A percentile compares a stretch with the other conserved stretches of the same genome.
Evolutionary conservation across 2,113 vertebrate genomes (phyloP).

Genomic region (Mirza zaza): DNA sequence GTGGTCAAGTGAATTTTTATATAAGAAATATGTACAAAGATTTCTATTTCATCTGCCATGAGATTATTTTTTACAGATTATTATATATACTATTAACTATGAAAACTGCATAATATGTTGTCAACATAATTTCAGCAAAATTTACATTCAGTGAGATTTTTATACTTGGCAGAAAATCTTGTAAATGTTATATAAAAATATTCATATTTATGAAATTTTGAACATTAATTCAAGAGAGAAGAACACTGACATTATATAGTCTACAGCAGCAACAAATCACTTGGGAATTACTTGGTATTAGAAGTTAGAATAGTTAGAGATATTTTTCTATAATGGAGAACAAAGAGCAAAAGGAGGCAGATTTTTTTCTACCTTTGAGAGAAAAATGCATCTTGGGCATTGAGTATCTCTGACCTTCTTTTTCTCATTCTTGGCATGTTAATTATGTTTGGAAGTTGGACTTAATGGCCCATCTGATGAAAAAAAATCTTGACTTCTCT

Average conservation of each 20-base stretch:
- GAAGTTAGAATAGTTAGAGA: constrained; percentile 7
- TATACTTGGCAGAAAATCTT: not conserved
- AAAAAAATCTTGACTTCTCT: constrained; percentile 59
- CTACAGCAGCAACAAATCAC: not conserved
- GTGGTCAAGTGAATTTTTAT: not conserved
- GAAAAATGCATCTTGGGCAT: constrained; percentile 8
- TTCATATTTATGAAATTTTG: not conserved
- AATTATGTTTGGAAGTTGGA: constrained; percentile 70
- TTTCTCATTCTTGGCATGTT: constrained; percentile 40
- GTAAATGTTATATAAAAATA: not conserved
- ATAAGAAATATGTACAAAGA: not conserved
- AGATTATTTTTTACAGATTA: not conserved
- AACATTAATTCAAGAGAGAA: constrained; percentile 6
- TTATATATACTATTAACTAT: not conserved
- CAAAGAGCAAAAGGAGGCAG: constrained; percentile 10
- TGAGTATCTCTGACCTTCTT: constrained; percentile 42
- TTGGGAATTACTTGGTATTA: not conserved
- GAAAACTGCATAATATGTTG: not conserved
- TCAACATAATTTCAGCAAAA: not conserved
- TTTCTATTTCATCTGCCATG: not conserved
- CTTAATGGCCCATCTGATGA: not conserved
- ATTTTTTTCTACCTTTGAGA: constrained; percentile 12
- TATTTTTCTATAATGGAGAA: constrained; percentile 9
- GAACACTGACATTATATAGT: not conserved
- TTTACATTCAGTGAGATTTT: constrained; percentile 33